Evolutionary conservation across 2,888 invertebrate species (phyloP), one percentile per base, ranked within the genome.

Genomic region (Hermaeophaga mercurialis): DNA sequence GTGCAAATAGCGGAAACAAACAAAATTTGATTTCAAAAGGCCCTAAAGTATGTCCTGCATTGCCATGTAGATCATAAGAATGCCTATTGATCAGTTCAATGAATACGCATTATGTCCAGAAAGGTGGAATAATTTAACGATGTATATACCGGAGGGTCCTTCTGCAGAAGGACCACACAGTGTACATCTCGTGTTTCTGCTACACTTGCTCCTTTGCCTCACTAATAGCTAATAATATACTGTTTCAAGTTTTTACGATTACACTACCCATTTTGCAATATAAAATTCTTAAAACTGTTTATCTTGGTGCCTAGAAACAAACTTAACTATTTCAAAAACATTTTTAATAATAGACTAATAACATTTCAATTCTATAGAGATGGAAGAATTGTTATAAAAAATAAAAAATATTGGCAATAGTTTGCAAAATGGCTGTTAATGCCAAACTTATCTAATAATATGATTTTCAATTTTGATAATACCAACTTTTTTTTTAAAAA

Each of bases 51-150:
- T 49, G 57, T 58, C 54, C 64, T 61, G 59, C 59, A 62, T 64
- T 64, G 63, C n/a, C 61, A 63, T 61, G 64, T 55, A 64, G 64
- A 66, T 66, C 63, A 62, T 70, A 72, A 73, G 71, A 72, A 72
- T 69, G 62, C 65, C 73, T 72, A 74, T 74, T 73, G 73, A 74
- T 73, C 74, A 72, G 69, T 66, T 68, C 70, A 73, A 70, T 69
- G 72, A 69, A 66, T 70, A 66, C 69, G 69, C 64, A 74, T 74
- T 73, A 74, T 65, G 73, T 70, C 66, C 75, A 74, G 65, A 64
- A 52, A 67, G 67, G 73, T 70, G 75, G 75, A 75, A 76, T 76
- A 76, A 76, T 76, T 76, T 76, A 76, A 76, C 75, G 76, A 76
- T 72, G 73, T 64, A 63, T 66, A 69, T 66, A 64, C 57, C 18